phyloP scores from a whole-genome alignment of 53 echinoderm and acorn worm species.

The Apostichopus leukothele region DNA sequence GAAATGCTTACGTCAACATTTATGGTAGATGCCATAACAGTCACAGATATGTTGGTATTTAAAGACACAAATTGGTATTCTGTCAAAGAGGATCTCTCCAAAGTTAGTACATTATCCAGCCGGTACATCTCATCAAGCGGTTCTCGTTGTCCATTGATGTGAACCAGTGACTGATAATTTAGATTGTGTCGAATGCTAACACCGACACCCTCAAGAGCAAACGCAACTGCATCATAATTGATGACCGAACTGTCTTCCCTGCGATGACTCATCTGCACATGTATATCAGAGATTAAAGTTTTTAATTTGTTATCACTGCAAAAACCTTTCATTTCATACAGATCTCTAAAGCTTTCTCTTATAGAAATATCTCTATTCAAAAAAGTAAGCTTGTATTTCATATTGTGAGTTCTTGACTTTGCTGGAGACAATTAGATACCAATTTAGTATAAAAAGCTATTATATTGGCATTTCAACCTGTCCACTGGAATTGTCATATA shows the following conservation, averaged over 20 bases:
- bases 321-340: neutral
- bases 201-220: neutral
- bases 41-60: constrained; percentile 36
- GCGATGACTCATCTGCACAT: constrained; percentile 13
- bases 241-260: neutral
- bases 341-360: neutral
- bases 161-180: constrained; percentile 47
- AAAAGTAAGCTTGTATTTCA: neutral
- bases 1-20: constrained; percentile 61
- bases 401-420: neutral
- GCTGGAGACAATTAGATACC: too few species aligned
- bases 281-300: too few species aligned
- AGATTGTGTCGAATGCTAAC: constrained; percentile 59
- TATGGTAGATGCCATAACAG: constrained; percentile 53
- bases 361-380: constrained; percentile 1
- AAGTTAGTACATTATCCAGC: neutral
- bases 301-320: too few species aligned
- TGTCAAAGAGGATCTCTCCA: neutral
- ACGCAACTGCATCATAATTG: neutral
- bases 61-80: neutral
- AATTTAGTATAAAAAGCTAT: too few species aligned
- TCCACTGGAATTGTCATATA: too few species aligned
- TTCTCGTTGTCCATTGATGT: constrained; percentile 43
- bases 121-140: constrained; percentile 45
- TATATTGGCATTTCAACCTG: too few species aligned